Conservation (phyloP, 35 echinoderm and acorn worm genomes). For the Ophioderma brevispina region DNA sequence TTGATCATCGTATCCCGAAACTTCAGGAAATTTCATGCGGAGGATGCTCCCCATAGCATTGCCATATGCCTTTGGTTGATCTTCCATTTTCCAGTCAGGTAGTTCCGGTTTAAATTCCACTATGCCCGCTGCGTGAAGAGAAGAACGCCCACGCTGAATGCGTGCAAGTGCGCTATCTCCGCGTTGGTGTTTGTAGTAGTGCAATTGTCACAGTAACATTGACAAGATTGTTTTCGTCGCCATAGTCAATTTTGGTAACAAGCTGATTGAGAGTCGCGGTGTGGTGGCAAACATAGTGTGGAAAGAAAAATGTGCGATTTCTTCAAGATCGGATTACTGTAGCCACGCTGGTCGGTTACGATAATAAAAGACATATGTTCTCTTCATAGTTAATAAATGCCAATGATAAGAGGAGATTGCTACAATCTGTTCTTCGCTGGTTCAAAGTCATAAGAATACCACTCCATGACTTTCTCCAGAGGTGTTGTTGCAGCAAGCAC, state of each 20-base stretch:
- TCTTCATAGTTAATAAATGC: neutral
- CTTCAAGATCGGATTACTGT: too few species aligned
- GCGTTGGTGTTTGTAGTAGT: too few species aligned
- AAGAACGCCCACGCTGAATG: conserved; percentile 45
- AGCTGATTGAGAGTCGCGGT: conserved; percentile 9
- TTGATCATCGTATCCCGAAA: conserved; percentile 37
- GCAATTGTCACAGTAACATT: conserved; percentile 27
- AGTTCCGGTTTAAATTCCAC: conserved; percentile 49
- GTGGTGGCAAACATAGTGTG: neutral
- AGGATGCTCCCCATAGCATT: too few species aligned
- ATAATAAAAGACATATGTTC: too few species aligned
- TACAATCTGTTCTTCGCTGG: neutral
- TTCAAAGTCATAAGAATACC: neutral
- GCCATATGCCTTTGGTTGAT: neutral
- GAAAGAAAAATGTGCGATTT: neutral
- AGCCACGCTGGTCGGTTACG: too few species aligned
- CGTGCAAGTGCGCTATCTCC: conserved; percentile 9
- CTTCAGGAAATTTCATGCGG: conserved; percentile 44
- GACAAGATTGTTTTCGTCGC: conserved; percentile 17
- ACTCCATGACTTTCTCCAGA: conserved; percentile 8
- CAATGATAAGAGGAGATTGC: neutral
- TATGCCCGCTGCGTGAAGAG: conserved; percentile 12
- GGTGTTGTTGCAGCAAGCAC: neutral
- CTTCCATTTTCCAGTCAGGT: conserved; percentile 47
- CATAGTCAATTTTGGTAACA: conserved; percentile 24